phyloP scores from a whole-genome alignment of 2,113 vertebrate species.

The Phocoena sinus region DNA sequence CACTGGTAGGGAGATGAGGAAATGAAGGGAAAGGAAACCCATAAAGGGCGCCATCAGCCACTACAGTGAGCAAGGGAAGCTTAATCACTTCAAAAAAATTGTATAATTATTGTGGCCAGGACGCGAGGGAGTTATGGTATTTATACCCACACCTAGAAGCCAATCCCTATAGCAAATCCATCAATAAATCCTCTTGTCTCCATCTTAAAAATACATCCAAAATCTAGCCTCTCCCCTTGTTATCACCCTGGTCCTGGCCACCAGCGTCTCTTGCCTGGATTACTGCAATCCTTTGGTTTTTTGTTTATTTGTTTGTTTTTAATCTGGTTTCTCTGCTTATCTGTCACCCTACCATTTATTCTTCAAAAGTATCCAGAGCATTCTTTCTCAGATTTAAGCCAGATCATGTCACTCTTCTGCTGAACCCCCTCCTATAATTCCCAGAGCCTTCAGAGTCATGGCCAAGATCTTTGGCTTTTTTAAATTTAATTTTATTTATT shows the following conservation, averaged over 20 bases:
- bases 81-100: not conserved
- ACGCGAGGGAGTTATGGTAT: not conserved
- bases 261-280: not conserved
- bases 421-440: rapidly evolving
- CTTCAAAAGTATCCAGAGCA: not conserved
- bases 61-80: not conserved
- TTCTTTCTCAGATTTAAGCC: not conserved
- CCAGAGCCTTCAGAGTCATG: not conserved
- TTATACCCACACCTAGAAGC: not conserved
- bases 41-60: not conserved
- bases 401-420: not conserved
- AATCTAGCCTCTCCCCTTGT: not conserved
- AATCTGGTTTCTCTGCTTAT: not conserved
- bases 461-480: too few relatives aligned
- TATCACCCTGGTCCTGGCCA: not conserved
- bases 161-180: not conserved
- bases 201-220: not conserved
- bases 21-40: not conserved
- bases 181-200: not conserved
- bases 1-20: not conserved
- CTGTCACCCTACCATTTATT: not conserved
- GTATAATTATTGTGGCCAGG: not conserved
- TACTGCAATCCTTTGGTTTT: not conserved
- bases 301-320: not conserved
- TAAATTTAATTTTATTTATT: too few relatives aligned